Base-by-base conservation (phyloP, 2,113 vertebrate species). In the Lepidiolamprologus cunningtoni region DNA sequence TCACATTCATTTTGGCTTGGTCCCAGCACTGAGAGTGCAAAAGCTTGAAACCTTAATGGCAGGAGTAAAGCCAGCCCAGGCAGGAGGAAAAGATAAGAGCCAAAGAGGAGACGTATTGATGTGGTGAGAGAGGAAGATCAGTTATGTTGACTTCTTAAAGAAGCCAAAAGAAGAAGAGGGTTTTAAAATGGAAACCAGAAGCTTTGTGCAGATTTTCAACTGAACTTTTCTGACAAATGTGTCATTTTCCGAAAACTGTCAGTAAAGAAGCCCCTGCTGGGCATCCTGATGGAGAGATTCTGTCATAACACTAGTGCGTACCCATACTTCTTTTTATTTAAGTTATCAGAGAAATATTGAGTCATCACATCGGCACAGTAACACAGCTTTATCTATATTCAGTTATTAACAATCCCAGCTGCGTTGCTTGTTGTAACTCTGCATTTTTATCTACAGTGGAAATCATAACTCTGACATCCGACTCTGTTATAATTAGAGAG, bases 401-500 rank as follows among this genome's bases (percentile, higher is more conserved):
- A 53, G 3, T 80, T 57, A 63, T 83, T 81, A 80, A 71, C 21
- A 8, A 2, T 14, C 42, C 28, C 66, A 79, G 57, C 86, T 86
- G 40, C 31, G 66, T 42, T 53, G 12, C 68, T 58, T 82, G 80
- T 83, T 63, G 7, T 0, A 63, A 26, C 66, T 50, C 31, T 57
- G 52, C 54, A 81, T 50, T 35, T 83, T n/a, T 5, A 82, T 58
- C 81, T 54, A 83, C 14, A 8, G 10, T 9, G 3, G 9, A 86
- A 79, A 80, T 86, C 85, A 45, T 26, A 78, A 33, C 63, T 26
- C 83, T 33, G 8, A 58, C 40, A 40, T 80, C 23, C 13, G 3
- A 7, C 40, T 19, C 68, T 26, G 82, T 81, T 45, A 55, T 89
- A 87, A 93, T 91, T 80, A 92, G 37, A 86, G 33, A 84, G 81